Evolutionary conservation across 2,888 invertebrate species (phyloP), one percentile per base, ranked within the genome.

Genomic region (Spodoptera exigua): DNA sequence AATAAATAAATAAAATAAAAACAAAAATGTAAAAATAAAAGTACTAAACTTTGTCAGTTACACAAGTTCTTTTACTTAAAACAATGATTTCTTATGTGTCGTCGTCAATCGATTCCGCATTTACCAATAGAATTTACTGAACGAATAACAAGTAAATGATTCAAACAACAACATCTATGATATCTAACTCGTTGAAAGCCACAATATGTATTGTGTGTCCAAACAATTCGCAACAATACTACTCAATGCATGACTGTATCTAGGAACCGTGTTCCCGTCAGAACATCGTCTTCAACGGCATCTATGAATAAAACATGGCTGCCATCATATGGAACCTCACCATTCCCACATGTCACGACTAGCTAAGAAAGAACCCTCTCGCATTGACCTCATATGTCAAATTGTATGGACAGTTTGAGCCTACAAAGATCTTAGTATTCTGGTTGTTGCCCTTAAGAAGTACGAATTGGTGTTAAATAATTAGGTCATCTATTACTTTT

Each of bases 221-320:
- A 79, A 82, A 80, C 80, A 73, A 81, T 80, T 76, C 70, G 46
- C 64, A 61, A 74, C 74, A 75, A 73, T 67, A 76, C 66, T 84
- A 85, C 86, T 89, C 89, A 89, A 90, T 88, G 87, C 84, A 87
- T 85, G 87, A 85, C 81, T 82, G 81, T 80, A 81, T 82, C 81
- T 84, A 74, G 66, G 80, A 82, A 79, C 70, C 71, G 78, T 80
- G 84, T 84, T 84, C 86, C 81, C 85, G 83, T 87, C 87, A 82
- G 84, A 82, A 76, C 81, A 81, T 85, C 87, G 87, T 88, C 85
- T 89, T 87, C 80, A 81, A 78, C 74, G 75, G 74, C 74, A 86
- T n/a, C n/a, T n/a, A n/a, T 92, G 90, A 92, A 92, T 92, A 90
- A 91, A 87, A 90, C 90, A 92, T 90, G 76, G 72, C 79, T 63